A percentile compares a stretch with the other conserved stretches of the same genome.
These are phyloP conservation scores for Drosophila prosaltans DNA, from an alignment of 1,140 invertebrate genomes.

Conservation along the genomic window DNA sequence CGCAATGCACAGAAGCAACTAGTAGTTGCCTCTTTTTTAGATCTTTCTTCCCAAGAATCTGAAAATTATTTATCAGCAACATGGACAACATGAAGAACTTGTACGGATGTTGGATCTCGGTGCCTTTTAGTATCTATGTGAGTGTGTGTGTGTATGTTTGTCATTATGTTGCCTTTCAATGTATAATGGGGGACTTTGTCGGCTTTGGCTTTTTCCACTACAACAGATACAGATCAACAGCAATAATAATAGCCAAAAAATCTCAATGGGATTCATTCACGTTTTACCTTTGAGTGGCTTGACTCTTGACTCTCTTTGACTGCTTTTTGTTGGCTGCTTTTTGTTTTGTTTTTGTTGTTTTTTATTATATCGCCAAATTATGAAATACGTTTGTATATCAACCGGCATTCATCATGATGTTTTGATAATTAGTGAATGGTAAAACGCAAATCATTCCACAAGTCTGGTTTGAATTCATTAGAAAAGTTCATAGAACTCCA, in stretches of 20 bases:
- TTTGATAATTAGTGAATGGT: slow-evolving; percentile 26
- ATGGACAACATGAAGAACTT: slow-evolving; percentile 6
- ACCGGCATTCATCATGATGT: slow-evolving; percentile 9
- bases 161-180: slow-evolving; percentile 21
- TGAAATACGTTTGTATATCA: background rate
- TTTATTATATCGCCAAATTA: slow-evolving; percentile 18
- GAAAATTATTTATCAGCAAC: slow-evolving; percentile 19
- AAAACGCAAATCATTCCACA: slow-evolving; percentile 62
- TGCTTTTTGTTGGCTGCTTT: slow-evolving; percentile 30
- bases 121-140: slow-evolving; percentile 35
- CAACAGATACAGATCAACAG: slow-evolving; percentile 21
- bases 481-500: slow-evolving; percentile 34
- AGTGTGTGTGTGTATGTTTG: slow-evolving; percentile 26
- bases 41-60: slow-evolving; percentile 26
- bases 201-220: slow-evolving; percentile 73
- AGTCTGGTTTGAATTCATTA: slow-evolving; percentile 58
- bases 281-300: slow-evolving; percentile 15
- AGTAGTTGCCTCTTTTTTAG: slow-evolving; percentile 30
- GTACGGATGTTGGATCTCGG: slow-evolving; percentile 8
- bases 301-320: slow-evolving; percentile 21
- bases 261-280: slow-evolving; percentile 72
- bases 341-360: slow-evolving; percentile 13
- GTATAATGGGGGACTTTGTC: background rate
- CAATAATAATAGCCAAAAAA: slow-evolving; percentile 45
- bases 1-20: slow-evolving; percentile 42